Conservation (phyloP, 2,797 vertebrate genomes). For the Argyrosomus regius region DNA sequence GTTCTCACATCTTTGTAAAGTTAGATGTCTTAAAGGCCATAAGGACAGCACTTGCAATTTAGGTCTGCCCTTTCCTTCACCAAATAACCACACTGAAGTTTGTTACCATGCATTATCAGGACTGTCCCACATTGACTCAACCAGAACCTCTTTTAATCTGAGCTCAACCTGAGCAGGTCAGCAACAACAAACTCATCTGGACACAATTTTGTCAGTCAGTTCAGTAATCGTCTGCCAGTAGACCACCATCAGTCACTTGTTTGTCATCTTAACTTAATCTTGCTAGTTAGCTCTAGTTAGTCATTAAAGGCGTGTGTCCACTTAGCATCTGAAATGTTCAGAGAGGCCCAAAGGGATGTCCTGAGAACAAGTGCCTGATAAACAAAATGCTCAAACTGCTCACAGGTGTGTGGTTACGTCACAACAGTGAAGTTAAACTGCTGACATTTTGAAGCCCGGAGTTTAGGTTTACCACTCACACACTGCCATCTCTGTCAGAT, state of each 20-base stretch:
- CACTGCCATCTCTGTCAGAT: slow-evolving; percentile 15
- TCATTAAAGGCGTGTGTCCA: slow-evolving; percentile 8
- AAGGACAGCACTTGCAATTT: not conserved
- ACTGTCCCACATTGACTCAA: not conserved
- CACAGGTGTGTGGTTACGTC: not conserved
- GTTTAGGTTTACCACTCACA: slow-evolving; percentile 9
- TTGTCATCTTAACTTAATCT: slow-evolving; percentile 25
- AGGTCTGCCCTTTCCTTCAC: not conserved
- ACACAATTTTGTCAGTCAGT: slow-evolving; percentile 5
- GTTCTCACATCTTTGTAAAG: slow-evolving; percentile 23
- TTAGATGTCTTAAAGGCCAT: not conserved
- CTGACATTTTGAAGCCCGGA: not conserved
- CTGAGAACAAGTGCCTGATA: slow-evolving; percentile 50
- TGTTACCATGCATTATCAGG: not conserved
- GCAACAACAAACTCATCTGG: not conserved
- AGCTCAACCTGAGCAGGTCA: slow-evolving; percentile 32
- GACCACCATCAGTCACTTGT: slow-evolving; percentile 27
- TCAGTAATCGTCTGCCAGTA: slow-evolving; percentile 17
- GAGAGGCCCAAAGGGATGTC: slow-evolving; percentile 1
- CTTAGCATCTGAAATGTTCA: slow-evolving; percentile 9
- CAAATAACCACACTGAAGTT: not conserved
- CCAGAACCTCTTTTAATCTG: slow-evolving; percentile 23
- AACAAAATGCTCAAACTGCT: not conserved
- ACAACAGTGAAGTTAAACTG: not conserved
- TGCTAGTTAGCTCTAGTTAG: not conserved